Base-by-base conservation (phyloP, 1,140 invertebrate genomes). In the Thaumatotibia leucotreta region DNA sequence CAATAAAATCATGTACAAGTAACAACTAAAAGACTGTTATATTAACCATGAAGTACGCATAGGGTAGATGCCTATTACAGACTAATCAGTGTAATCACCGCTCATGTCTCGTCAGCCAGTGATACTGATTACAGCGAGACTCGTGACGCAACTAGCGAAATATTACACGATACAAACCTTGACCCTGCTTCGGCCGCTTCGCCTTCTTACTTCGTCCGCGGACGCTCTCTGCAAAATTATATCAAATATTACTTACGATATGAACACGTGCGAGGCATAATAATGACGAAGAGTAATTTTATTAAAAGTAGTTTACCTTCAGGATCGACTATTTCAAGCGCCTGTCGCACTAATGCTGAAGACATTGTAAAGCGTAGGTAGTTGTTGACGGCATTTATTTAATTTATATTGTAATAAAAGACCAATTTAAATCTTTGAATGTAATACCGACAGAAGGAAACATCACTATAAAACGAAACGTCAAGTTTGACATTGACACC, bases 331-430 rank as follows among this genome's bases (percentile, higher is more conserved):
- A 92, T 77, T 81, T 84, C 84, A 67, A 92, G 81, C 64, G 84
- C 89, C 72, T 92, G 84, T 66, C 85, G 79, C 9, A 92, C 82
- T 82, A 92, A 76, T 32, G 89, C 85, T 73, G 89, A 86, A 84
- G 89, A 91, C 89, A 92, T 92, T 83, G 83, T 87, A 83, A 68
- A 74, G 70, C 63, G 69, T 58, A 23, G 61, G 50, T 64, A 39
- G 22, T 64, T 63, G 67, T 52, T 61, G 72, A 78, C 76, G 69
- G 74, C 82, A 86, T 85, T 86, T 74, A 82, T 73, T 68, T 62
- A 45, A 66, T 72, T 54, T 58, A 67, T 50, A 67, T 70, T 70
- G 45, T 33, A 67, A 64, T 32, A 45, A 64, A 68, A 73, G 33
- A 64, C 33, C 77, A 80, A 80, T 73, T 75, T 76, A 70, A 68